phyloP scores from a whole-genome alignment of 2,888 invertebrate species.

The Coleophora deauratella region DNA sequence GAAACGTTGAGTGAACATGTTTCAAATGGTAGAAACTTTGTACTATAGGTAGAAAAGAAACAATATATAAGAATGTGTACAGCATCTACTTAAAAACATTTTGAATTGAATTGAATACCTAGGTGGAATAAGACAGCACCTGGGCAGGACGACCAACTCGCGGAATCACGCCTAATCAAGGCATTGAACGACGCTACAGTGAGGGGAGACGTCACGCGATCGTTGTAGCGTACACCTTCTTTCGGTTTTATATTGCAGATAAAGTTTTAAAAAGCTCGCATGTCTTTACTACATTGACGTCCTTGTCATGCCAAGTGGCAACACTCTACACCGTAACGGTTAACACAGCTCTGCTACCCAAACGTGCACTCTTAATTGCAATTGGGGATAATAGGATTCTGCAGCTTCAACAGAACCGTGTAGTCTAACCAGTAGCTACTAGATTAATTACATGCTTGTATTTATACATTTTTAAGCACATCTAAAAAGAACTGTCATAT shows the following conservation, averaged over 20 bases:
- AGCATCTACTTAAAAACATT: no score
- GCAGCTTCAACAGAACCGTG: slow-evolving; percentile 1
- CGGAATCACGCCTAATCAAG: slow-evolving; percentile 53
- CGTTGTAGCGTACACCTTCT: slow-evolving; percentile 69
- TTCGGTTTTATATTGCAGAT: slow-evolving; percentile 64
- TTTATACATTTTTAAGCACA: no score
- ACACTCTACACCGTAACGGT: slow-evolving; percentile 47
- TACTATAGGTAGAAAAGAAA: no score
- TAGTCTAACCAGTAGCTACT: slow-evolving; percentile 6
- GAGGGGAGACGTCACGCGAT: slow-evolving; percentile 63
- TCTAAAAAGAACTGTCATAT: no score
- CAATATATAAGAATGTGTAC: no score
- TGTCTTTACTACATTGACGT: slow-evolving; percentile 59
- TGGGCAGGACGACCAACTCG: no score
- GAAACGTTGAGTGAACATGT: no score
- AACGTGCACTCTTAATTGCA: slow-evolving; percentile 23
- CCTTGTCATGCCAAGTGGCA: slow-evolving; percentile 62
- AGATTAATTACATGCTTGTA: no score
- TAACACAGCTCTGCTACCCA: slow-evolving; percentile 20
- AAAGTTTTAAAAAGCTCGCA: slow-evolving; percentile 69
- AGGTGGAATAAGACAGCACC: no score
- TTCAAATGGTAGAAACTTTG: no score
- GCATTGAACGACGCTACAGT: slow-evolving; percentile 53
- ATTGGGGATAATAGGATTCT: slow-evolving; percentile 15
- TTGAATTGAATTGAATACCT: no score